A percentile compares a stretch with the other conserved stretches of the same genome.
Evolutionary conservation across 2,113 vertebrate species (phyloP).

Genomic region (Hyperopisus bebe): DNA sequence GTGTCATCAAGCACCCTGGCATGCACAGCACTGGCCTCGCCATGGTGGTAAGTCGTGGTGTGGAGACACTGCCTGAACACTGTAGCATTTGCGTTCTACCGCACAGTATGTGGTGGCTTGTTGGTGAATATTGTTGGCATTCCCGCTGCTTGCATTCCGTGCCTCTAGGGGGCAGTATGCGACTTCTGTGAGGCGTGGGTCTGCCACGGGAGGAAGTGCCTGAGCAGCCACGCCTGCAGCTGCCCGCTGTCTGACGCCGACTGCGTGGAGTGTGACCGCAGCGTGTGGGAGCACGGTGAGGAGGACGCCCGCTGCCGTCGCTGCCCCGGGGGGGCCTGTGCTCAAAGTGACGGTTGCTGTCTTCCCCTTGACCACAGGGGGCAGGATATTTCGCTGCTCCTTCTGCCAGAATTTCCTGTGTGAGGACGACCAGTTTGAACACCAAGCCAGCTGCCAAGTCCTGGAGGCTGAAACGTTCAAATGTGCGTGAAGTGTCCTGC

Average conservation of each 20-base stretch:
- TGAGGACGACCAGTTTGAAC: conserved; percentile 98
- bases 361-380: conserved; percentile 59
- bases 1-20: conserved; percentile 91
- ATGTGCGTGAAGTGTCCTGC: conserved; percentile 67
- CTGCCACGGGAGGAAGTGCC: conserved; percentile 89
- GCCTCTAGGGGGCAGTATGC: background rate
- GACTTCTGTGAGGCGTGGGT: conserved; percentile 80
- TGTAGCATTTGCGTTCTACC: background rate
- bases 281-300: conserved; percentile 94
- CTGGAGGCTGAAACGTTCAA: conserved; percentile 95
- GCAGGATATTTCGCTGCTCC: conserved; percentile 91
- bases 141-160: background rate
- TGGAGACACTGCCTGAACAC: background rate
- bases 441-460: conserved; percentile 97
- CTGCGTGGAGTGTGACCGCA: conserved; percentile 87
- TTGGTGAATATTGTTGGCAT: background rate
- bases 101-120: too few relatives aligned
- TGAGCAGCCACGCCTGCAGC: conserved; percentile 82
- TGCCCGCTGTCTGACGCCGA: conserved; percentile 88
- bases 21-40: conserved; percentile 90
- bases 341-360: background rate
- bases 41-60: conserved; percentile 85
- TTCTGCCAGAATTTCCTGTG: conserved; percentile 95
- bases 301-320: background rate
- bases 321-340: background rate